phyloP scores from a whole-genome alignment of 1,140 invertebrate species.

The roundworm (Caenorhabditis elegans) region DNA sequence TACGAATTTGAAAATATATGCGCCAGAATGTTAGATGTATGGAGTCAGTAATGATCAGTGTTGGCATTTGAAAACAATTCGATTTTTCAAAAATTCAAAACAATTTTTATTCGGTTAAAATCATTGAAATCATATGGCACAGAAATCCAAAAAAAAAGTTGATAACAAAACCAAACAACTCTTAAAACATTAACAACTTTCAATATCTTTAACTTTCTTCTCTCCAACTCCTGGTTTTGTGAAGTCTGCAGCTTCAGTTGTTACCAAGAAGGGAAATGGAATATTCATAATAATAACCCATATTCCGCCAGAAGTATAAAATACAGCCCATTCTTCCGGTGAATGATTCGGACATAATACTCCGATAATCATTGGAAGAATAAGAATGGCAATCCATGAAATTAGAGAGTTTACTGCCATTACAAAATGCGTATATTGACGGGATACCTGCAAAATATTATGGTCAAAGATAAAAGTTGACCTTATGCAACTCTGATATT shows the following conservation, averaged over 20 bases:
- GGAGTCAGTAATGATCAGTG: too few relatives aligned
- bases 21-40: too few relatives aligned
- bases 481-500: too few relatives aligned
- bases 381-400: constrained; percentile 9
- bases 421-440: constrained; percentile 41
- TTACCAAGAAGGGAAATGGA: constrained; percentile 42
- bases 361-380: constrained; percentile 26
- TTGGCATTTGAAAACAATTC: too few relatives aligned
- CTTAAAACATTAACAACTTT: not conserved
- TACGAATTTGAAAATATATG: too few relatives aligned
- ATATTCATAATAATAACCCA: constrained; percentile 39
- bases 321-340: constrained; percentile 25
- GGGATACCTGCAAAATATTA: constrained; percentile 26
- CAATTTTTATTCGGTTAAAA: too few relatives aligned
- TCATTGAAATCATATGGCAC: too few relatives aligned
- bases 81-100: too few relatives aligned
- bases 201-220: constrained; percentile 13
- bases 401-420: constrained; percentile 40
- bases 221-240: constrained; percentile 37
- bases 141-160: too few relatives aligned
- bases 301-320: constrained; percentile 34
- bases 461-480: too few relatives aligned
- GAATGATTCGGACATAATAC: constrained; percentile 30
- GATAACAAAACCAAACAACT: too few relatives aligned
- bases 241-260: constrained; percentile 36